Evolutionary conservation across 2,113 vertebrate genomes (phyloP), one percentile per base, ranked within the genome.

Genomic region (Herpailurus yagouaroundi): DNA sequence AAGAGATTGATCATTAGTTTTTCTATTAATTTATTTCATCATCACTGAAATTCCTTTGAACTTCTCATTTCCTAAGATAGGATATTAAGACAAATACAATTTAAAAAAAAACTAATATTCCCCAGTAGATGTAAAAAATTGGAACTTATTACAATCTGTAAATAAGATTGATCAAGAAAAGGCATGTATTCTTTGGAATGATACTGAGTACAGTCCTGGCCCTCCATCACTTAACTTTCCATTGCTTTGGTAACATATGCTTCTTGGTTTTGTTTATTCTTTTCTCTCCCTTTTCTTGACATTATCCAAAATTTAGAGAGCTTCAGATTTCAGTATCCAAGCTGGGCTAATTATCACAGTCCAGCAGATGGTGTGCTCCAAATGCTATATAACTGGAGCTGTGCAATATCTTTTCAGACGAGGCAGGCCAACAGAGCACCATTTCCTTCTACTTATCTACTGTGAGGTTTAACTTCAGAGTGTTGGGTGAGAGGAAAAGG

Each of bases 281-380:
- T 77, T 95, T 73, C 19, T 91, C 71, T 95, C 25, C 31, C 21
- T 85, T 90, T 97, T 52, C 23, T 83, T 96, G 87, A 94, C 52
- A 87, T 97, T 94, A 96, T 92, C 79, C 87, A 82, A 96, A 97
- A 92, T 96, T 94, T 97, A 94, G 63, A 83, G 90, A 93, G 82
- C 83, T 96, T 92, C 52, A 86, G 25, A 92, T 79, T 94, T 96
- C 83, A 87, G 82, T 74, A 83, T 82, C 63, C 38, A 97, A 71
- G 87, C 38, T 76, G 68, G 86, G 11, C 60, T 89, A 97, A 79
- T 97, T 95, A 93, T 69, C 90, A 93, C 21, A 77, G 83, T 89
- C 74, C 57, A 69, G 79, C 94, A 97, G 87, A 97, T 94, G 94
- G 87, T 95, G 31, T 94, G 52, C 27, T 96, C 77, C 50, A 94